Conservation (phyloP, 1,140 invertebrate genomes). For the Pseudomyrmex cubaensis region DNA sequence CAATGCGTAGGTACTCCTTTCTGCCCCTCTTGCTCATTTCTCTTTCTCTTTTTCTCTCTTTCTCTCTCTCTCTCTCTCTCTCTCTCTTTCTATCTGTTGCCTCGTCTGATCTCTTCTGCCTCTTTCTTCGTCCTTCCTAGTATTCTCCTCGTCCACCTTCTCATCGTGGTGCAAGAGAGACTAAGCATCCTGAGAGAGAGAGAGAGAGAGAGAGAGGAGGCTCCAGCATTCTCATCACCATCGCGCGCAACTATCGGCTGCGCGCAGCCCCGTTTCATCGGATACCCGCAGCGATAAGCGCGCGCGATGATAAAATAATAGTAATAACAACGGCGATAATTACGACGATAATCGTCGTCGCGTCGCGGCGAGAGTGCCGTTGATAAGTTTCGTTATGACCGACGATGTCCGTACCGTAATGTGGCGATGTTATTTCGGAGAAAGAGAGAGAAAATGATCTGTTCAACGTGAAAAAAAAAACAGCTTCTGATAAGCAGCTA, state of each 20-base stretch:
- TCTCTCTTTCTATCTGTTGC: not conserved
- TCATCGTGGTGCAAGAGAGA: constrained; percentile 15
- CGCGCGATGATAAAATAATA: constrained; percentile 79
- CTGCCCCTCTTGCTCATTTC: constrained; percentile 26
- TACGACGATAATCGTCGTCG: constrained; percentile 32
- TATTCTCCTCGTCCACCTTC: constrained; percentile 12
- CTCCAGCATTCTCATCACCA: constrained; percentile 65
- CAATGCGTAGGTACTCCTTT: constrained; percentile 81
- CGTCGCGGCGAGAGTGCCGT: not conserved
- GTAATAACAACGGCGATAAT: constrained; percentile 64
- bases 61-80: not conserved
- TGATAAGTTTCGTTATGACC: not conserved
- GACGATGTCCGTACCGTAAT: constrained; percentile 10
- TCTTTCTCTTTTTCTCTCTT: not conserved
- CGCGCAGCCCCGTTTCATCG: constrained; percentile 50
- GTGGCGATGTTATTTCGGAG: no score
- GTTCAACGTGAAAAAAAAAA: not conserved
- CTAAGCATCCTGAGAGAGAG: constrained; percentile 40
- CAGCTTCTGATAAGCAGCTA: not conserved
- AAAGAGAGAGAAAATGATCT: not conserved
- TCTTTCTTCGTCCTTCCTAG: not conserved
- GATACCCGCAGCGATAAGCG: constrained; percentile 58
- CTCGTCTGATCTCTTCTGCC: not conserved
- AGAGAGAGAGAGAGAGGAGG: no score
- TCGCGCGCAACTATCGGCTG: constrained; percentile 48